A percentile compares a stretch with the other conserved stretches of the same genome.
phyloP scores from a whole-genome alignment of 2,888 invertebrate species.

The Meteorus cinctellus region DNA sequence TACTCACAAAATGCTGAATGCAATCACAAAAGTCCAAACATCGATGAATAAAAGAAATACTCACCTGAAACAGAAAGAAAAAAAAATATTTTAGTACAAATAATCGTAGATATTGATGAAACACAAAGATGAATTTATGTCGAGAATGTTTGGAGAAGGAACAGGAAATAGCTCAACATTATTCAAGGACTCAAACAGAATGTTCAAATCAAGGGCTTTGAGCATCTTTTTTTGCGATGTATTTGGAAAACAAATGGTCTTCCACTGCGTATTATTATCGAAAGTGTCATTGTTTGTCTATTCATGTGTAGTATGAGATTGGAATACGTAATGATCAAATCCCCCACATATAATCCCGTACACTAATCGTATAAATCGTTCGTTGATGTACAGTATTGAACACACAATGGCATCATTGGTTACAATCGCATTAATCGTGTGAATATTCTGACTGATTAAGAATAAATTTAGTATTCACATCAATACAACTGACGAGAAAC shows the following conservation, averaged over 20 bases:
- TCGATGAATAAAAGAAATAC: conserved; percentile 47
- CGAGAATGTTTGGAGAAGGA: neutral
- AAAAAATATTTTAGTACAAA: neutral
- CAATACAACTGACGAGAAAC: neutral
- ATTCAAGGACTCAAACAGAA: neutral
- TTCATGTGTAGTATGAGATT: neutral
- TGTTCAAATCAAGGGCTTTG: conserved; percentile 5
- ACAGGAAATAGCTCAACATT: neutral
- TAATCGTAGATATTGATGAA: neutral
- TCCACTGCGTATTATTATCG: neutral
- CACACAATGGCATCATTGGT: neutral
- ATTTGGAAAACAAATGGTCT: neutral
- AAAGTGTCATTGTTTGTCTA: conserved; percentile 5
- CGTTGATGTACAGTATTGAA: neutral
- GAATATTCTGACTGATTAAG: neutral
- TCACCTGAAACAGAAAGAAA: conserved; percentile 58
- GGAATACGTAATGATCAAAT: neutral
- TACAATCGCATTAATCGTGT: neutral
- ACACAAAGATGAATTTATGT: neutral
- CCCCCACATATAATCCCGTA: neutral
- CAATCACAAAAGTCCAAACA: conserved; percentile 17
- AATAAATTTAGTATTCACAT: conserved; percentile 8
- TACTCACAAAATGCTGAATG: conserved; percentile 33
- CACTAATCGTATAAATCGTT: neutral
- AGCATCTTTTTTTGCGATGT: neutral